phyloP scores from a whole-genome alignment of 2,888 invertebrate genomes.

The Microplitis manilae region DNA sequence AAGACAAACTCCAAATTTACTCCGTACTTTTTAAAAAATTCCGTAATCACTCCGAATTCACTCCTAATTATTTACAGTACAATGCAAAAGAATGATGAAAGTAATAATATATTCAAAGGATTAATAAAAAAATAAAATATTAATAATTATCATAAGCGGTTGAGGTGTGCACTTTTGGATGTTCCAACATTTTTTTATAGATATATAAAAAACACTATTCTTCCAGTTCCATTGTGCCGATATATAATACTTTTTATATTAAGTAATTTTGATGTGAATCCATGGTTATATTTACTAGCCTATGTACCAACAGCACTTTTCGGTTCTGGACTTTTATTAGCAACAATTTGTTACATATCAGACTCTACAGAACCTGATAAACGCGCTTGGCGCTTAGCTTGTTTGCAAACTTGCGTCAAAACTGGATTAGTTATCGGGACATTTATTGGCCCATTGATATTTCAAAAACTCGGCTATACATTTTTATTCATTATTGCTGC shows the following conservation, averaged over 20 bases:
- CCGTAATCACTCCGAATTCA: too few relatives aligned
- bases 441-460: slow-evolving; percentile 76
- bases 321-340: slow-evolving; percentile 58
- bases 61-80: too few relatives aligned
- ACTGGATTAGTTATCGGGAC: slow-evolving; percentile 78
- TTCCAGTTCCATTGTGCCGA: neutral
- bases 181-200: slow-evolving; percentile 68
- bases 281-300: slow-evolving; percentile 60
- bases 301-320: slow-evolving; percentile 56
- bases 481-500: slow-evolving; percentile 73
- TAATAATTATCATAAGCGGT: too few relatives aligned
- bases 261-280: slow-evolving; percentile 52
- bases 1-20: slow-evolving; percentile 74
- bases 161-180: too few relatives aligned
- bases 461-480: slow-evolving; percentile 74
- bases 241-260: slow-evolving; percentile 55
- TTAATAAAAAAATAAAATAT: too few relatives aligned
- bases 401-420: slow-evolving; percentile 76
- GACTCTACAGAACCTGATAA: slow-evolving; percentile 77
- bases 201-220: neutral
- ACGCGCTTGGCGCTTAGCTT: slow-evolving; percentile 72
- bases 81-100: too few relatives aligned
- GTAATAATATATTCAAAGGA: slow-evolving; percentile 67
- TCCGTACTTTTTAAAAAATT: too few relatives aligned
- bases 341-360: slow-evolving; percentile 77